Evolutionary conservation across 2,797 vertebrate species (phyloP).

Genomic region (Remorina albescens): DNA sequence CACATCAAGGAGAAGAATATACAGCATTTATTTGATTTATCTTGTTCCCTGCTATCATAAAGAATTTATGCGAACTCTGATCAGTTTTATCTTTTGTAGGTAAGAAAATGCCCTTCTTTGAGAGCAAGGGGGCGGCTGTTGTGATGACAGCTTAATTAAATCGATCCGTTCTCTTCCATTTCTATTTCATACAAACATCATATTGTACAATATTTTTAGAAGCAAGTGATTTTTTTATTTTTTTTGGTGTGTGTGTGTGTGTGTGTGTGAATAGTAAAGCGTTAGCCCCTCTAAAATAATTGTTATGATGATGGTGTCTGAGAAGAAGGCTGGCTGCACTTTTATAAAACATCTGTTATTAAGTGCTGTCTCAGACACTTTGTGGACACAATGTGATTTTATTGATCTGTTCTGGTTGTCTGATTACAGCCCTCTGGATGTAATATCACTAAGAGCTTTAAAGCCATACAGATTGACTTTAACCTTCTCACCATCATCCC

Average conservation of each 20-base stretch:
- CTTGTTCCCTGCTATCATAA: not conserved
- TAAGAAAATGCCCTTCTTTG: not conserved
- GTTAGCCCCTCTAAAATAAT: not conserved
- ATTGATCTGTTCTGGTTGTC: slow-evolving; percentile 40
- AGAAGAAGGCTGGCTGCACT: not conserved
- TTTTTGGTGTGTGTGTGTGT: too few relatives aligned
- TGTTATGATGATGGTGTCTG: not conserved
- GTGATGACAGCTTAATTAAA: not conserved
- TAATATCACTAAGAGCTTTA: slow-evolving; percentile 52
- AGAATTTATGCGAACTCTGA: not conserved
- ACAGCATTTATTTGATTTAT: not conserved
- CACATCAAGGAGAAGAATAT: not conserved
- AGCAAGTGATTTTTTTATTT: not conserved
- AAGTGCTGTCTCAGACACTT: slow-evolving; percentile 31
- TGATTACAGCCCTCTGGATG: slow-evolving; percentile 35
- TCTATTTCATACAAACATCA: not conserved
- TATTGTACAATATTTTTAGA: not conserved
- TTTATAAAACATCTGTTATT: slow-evolving; percentile 21
- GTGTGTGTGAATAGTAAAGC: too few relatives aligned
- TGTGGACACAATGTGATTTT: slow-evolving; percentile 27
- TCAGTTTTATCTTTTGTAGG: not conserved
- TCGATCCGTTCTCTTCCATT: not conserved
- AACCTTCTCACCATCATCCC: slow-evolving; percentile 44
- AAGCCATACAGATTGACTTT: slow-evolving; percentile 47
- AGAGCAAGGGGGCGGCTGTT: not conserved